These are phyloP conservation scores for Trachelipus rathkii DNA, from an alignment of 1,140 invertebrate species.

Conservation along the genomic window DNA sequence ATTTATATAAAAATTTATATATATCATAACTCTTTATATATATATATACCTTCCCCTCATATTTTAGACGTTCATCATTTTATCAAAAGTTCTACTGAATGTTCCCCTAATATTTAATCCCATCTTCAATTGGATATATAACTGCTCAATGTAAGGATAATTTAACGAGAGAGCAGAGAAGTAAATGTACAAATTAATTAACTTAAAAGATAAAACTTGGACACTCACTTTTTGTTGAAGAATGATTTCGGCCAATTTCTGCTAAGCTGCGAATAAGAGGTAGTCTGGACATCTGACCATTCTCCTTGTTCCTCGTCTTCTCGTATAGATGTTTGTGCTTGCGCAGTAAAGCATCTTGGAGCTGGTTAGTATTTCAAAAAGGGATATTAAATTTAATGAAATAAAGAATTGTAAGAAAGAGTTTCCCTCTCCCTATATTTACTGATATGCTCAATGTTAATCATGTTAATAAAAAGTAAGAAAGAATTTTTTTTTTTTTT, in stretches of 20 bases:
- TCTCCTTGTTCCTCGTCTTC: conserved; percentile 60
- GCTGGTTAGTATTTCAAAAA: conserved; percentile 49
- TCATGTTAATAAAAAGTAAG: too few relatives aligned
- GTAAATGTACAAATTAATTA: not conserved
- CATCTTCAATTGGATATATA: not conserved
- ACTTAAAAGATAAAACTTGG: not conserved
- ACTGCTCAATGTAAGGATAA: too few relatives aligned
- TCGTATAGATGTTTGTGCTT: conserved; percentile 94
- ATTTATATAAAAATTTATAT: conserved; percentile 16
- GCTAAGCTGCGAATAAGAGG: conserved; percentile 92
- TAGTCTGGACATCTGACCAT: conserved; percentile 69
- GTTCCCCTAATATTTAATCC: not conserved
- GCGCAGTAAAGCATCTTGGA: conserved; percentile 79
- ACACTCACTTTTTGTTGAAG: conserved; percentile 88
- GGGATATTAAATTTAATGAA: not conserved
- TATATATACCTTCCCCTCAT: too few relatives aligned
- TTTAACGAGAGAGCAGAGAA: too few relatives aligned
- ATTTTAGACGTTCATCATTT: too few relatives aligned
- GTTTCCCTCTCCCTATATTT: too few relatives aligned
- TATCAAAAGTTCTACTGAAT: too few relatives aligned
- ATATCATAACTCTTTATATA: too few relatives aligned
- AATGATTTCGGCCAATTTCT: conserved; percentile 93
- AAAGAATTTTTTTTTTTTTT: too few relatives aligned
- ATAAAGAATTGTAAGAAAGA: too few relatives aligned
- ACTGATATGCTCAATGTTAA: too few relatives aligned